These are phyloP conservation scores for Suncus etruscus DNA, from an alignment of 2,113 vertebrate species.

Conservation along the genomic window DNA sequence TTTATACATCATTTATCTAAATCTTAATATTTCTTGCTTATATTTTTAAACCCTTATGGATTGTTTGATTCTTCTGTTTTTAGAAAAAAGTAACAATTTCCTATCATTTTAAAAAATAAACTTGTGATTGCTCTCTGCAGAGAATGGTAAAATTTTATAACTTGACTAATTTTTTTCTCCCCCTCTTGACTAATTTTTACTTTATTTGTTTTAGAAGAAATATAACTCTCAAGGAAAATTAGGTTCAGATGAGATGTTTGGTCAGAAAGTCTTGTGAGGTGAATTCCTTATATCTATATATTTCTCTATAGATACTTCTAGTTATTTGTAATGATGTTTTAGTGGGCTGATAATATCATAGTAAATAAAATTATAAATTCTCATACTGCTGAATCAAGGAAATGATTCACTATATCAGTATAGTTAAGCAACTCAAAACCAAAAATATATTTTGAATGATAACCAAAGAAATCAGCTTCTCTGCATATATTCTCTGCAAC, in stretches of 20 bases:
- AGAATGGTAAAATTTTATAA: constrained; percentile 2
- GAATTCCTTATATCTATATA: constrained; percentile 11
- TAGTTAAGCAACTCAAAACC: not conserved
- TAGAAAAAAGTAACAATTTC: not conserved
- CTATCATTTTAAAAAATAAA: not conserved
- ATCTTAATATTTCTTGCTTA: not conserved
- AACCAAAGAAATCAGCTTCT: constrained; percentile 1
- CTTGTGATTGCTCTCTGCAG: not conserved
- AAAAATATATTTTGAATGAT: not conserved
- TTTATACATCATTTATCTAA: constrained; percentile 34
- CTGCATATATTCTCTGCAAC: no score
- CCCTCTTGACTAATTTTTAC: not conserved
- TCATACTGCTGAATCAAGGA: not conserved
- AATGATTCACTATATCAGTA: not conserved
- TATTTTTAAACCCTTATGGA: not conserved
- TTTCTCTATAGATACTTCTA: not conserved
- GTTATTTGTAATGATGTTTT: not conserved
- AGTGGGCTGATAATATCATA: not conserved
- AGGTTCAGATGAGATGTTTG: constrained; percentile 21
- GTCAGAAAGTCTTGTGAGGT: constrained; percentile 20
- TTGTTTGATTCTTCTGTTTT: not conserved
- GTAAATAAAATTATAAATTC: not conserved
- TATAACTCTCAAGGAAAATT: constrained; percentile 4
- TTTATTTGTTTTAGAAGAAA: constrained; percentile 24
- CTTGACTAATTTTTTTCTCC: no score